These are phyloP conservation scores for Gonatopus flavifemur DNA, from an alignment of 1,140 invertebrate genomes.

Conservation along the genomic window DNA sequence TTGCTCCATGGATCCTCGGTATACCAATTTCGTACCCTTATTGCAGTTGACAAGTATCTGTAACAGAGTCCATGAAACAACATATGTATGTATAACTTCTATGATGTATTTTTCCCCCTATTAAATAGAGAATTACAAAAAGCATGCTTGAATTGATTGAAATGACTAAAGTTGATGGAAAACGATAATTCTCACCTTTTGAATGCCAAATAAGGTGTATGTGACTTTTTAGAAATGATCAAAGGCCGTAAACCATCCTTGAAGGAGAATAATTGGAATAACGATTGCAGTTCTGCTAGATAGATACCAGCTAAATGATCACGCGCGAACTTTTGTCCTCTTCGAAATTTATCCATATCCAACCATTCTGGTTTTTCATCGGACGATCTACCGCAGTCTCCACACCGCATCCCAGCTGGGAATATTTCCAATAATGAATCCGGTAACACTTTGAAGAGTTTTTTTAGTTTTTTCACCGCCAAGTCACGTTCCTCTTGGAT, in stretches of 20 bases:
- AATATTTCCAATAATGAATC: no score
- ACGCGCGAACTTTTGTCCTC: slow-evolving; percentile 67
- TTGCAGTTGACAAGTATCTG: slow-evolving; percentile 57
- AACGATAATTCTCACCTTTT: slow-evolving; percentile 66
- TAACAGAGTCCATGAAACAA: no score
- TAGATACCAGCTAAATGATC: slow-evolving; percentile 64
- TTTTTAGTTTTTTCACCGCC: no score
- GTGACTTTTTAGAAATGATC: slow-evolving; percentile 66
- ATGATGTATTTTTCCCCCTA: no score
- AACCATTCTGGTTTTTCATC: slow-evolving; percentile 39
- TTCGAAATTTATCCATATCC: slow-evolving; percentile 50
- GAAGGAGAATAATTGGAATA: slow-evolving; percentile 65
- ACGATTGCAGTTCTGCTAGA: slow-evolving; percentile 63
- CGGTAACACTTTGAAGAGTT: no score
- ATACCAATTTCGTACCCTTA: slow-evolving; percentile 59
- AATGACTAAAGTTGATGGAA: no score
- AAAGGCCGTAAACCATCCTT: slow-evolving; percentile 67
- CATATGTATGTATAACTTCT: no score
- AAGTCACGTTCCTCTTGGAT: no score
- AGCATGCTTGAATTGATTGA: no score
- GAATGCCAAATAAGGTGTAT: slow-evolving; percentile 66
- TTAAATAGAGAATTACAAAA: no score
- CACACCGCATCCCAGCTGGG: no score
- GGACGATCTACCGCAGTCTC: slow-evolving; percentile 8
- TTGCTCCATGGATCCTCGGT: slow-evolving; percentile 54